These are phyloP conservation scores for Drosophila prosaltans DNA, from an alignment of 1,140 invertebrate genomes.

Conservation along the genomic window DNA sequence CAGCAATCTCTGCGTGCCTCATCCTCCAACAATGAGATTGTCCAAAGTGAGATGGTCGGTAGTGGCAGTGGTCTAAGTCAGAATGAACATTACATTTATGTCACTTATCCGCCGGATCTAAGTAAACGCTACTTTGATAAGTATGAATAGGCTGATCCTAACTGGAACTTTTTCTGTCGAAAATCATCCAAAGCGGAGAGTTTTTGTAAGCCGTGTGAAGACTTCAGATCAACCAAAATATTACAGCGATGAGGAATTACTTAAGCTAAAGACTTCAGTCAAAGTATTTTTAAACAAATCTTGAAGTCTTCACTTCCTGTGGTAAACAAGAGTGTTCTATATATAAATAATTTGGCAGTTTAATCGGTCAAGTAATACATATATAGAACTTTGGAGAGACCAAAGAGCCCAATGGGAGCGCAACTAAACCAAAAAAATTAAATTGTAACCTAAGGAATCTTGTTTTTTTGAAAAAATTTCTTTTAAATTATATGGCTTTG, in stretches of 20 bases:
- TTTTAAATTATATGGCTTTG: slow-evolving; percentile 42
- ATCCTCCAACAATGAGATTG: slow-evolving; percentile 76
- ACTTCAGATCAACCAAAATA: slow-evolving; percentile 1
- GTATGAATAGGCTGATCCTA: slow-evolving; percentile 84
- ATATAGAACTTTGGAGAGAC: slow-evolving; percentile 36
- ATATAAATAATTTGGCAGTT: neutral
- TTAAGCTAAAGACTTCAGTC: neutral
- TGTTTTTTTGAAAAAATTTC: slow-evolving; percentile 13
- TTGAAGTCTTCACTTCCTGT: neutral
- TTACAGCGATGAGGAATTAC: neutral
- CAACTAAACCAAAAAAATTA: neutral
- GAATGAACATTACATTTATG: slow-evolving; percentile 92
- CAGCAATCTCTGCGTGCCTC: slow-evolving; percentile 78
- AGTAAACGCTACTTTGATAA: slow-evolving; percentile 91
- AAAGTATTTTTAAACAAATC: neutral
- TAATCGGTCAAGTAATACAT: neutral
- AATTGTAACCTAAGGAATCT: neutral
- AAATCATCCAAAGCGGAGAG: neutral
- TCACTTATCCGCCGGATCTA: slow-evolving; percentile 92
- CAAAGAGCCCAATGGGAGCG: slow-evolving; percentile 42
- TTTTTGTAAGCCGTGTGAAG: slow-evolving; percentile 12
- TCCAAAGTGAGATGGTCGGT: slow-evolving; percentile 66
- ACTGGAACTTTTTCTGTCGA: slow-evolving; percentile 3
- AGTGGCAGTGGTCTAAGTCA: slow-evolving; percentile 61
- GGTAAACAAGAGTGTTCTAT: neutral